A percentile compares a stretch with the other conserved stretches of the same genome.
phyloP scores from a whole-genome alignment of 2,888 invertebrate genomes.

The Sisyra terminalis region DNA sequence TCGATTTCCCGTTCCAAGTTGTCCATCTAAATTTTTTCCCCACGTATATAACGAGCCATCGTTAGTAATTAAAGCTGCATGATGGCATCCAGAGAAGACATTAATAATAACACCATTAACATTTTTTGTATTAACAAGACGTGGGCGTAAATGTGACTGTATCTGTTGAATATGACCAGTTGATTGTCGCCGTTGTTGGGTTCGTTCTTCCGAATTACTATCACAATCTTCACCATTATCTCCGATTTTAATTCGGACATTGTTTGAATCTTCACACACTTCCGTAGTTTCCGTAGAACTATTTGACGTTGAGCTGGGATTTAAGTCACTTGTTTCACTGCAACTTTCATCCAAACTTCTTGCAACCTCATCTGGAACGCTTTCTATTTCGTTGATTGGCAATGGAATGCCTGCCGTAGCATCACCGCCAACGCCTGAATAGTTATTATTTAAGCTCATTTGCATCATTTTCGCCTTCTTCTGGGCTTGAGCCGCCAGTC shows the following conservation, averaged over 20 bases:
- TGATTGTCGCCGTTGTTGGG: too few relatives aligned
- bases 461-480: constrained; percentile 36
- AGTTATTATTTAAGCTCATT: constrained; percentile 23
- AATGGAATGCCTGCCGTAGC: constrained; percentile 3
- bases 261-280: too few relatives aligned
- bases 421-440: constrained; percentile 21
- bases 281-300: too few relatives aligned
- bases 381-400: too few relatives aligned
- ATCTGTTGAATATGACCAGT: background rate
- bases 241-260: too few relatives aligned
- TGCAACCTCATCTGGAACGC: too few relatives aligned
- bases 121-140: constrained; percentile 6
- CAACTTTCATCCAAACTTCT: too few relatives aligned
- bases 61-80: constrained; percentile 56
- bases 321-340: too few relatives aligned
- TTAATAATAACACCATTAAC: constrained; percentile 7
- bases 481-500: constrained; percentile 45
- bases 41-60: constrained; percentile 61
- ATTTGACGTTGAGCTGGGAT: too few relatives aligned
- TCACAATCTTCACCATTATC: too few relatives aligned
- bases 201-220: too few relatives aligned
- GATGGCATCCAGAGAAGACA: constrained; percentile 62
- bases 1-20: constrained; percentile 59
- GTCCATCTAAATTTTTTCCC: constrained; percentile 84
- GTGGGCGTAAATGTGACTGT: constrained; percentile 6